Percentiles rank a stretch among this genome's conserved stretches.
These are phyloP conservation scores for Cryptops parisi DNA, from an alignment of 2,888 invertebrate genomes.

Conservation along the genomic window DNA sequence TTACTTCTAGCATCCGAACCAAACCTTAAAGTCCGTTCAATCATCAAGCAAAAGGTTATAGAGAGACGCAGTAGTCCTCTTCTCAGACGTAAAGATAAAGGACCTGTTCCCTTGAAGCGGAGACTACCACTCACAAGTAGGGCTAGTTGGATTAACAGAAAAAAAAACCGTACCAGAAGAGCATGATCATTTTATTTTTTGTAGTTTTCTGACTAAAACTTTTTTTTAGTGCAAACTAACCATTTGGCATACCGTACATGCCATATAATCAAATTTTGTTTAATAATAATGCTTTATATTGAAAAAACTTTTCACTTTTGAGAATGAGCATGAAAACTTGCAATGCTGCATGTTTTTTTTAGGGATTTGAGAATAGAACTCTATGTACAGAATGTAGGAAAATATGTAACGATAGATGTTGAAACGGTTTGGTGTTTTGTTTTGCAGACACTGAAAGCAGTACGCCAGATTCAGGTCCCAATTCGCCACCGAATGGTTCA, in stretches of 20 bases:
- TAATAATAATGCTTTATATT: too few relatives aligned
- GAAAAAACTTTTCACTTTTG: too few relatives aligned
- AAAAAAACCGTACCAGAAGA: too few relatives aligned
- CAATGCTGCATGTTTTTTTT: too few relatives aligned
- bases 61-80: constrained; percentile 88
- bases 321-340: too few relatives aligned
- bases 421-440: background rate
- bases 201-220: too few relatives aligned
- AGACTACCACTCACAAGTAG: constrained; percentile 48
- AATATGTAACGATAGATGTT: too few relatives aligned
- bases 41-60: constrained; percentile 59
- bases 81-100: constrained; percentile 60
- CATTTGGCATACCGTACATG: too few relatives aligned
- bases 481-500: constrained; percentile 50
- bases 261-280: too few relatives aligned
- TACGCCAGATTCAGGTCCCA: constrained; percentile 59
- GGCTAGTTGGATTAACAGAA: constrained; percentile 18
- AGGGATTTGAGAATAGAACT: too few relatives aligned
- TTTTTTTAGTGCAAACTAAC: background rate
- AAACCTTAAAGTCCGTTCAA: constrained; percentile 49
- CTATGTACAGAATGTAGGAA: too few relatives aligned
- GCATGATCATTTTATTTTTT: too few relatives aligned
- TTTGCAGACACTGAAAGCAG: constrained; percentile 25
- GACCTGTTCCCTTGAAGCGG: constrained; percentile 58
- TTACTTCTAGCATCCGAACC: constrained; percentile 71